These are phyloP conservation scores for Bolinopsis microptera DNA, from an alignment of 37 sponge, comb jelly and placozoan genomes.

Conservation along the genomic window DNA sequence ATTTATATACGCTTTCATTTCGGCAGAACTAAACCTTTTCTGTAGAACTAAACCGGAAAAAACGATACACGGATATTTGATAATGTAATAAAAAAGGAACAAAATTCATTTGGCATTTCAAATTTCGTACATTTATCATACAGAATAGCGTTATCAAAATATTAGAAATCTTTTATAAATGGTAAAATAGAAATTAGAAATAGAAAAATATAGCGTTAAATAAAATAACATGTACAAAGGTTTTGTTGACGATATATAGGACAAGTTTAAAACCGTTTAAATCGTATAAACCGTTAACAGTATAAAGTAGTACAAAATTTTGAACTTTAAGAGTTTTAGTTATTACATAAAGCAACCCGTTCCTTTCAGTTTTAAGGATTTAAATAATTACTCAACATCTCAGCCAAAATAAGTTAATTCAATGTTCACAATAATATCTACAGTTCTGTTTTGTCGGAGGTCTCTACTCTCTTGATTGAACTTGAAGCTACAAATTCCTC, in stretches of 20 bases:
- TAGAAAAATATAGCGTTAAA: background rate
- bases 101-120: background rate
- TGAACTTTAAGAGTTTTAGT: background rate
- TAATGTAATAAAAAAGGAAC: background rate
- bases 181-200: background rate
- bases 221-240: background rate
- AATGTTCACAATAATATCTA: background rate
- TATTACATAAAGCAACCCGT: background rate
- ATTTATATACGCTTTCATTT: too few relatives aligned
- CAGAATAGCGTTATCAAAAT: background rate
- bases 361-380: background rate
- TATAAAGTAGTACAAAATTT: background rate
- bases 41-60: too few relatives aligned
- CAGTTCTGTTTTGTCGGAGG: background rate
- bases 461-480: too few relatives aligned
- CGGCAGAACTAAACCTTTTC: too few relatives aligned
- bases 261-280: too few relatives aligned
- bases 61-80: too few relatives aligned
- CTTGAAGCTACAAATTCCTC: too few relatives aligned
- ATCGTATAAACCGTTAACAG: too few relatives aligned
- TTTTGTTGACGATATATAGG: background rate
- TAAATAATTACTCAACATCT: background rate
- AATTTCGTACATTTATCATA: background rate
- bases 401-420: background rate
- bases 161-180: background rate